phyloP scores from a whole-genome alignment of 2,797 vertebrate species.

The Pelodytes ibericus region DNA sequence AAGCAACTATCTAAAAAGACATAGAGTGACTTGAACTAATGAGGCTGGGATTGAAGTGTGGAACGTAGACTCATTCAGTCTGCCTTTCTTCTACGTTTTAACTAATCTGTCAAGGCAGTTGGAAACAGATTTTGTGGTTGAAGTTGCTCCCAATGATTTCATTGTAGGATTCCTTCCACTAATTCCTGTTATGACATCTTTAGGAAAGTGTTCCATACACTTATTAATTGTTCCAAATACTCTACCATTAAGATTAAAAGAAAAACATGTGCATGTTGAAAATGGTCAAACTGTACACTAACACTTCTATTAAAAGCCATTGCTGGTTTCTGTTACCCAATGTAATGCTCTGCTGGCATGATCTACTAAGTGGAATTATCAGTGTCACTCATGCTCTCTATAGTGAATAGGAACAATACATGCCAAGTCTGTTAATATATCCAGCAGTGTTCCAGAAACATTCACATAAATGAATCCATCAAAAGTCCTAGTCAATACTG shows the following conservation, averaged over 20 bases:
- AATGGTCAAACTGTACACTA: conserved; percentile 33
- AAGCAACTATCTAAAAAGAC: background rate
- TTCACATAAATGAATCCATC: too few relatives aligned
- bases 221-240: conserved; percentile 45
- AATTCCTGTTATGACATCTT: conserved; percentile 42
- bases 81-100: conserved; percentile 7
- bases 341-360: conserved; percentile 31
- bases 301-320: conserved; percentile 24
- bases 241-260: conserved; percentile 42
- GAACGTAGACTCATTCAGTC: background rate
- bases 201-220: conserved; percentile 34
- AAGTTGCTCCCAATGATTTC: conserved; percentile 42
- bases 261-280: conserved; percentile 40
- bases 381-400: conserved; percentile 20
- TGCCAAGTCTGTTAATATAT: background rate
- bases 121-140: conserved; percentile 42
- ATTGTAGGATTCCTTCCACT: conserved; percentile 44
- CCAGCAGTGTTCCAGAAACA: background rate
- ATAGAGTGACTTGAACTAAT: background rate
- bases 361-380: conserved; percentile 25
- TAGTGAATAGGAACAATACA: background rate
- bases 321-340: conserved; percentile 39
- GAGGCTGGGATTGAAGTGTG: background rate
- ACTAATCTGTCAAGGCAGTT: conserved; percentile 33
- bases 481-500: too few relatives aligned